Base-by-base conservation (phyloP, 2,888 invertebrate genomes). In the Ormyrus nitidulus region DNA sequence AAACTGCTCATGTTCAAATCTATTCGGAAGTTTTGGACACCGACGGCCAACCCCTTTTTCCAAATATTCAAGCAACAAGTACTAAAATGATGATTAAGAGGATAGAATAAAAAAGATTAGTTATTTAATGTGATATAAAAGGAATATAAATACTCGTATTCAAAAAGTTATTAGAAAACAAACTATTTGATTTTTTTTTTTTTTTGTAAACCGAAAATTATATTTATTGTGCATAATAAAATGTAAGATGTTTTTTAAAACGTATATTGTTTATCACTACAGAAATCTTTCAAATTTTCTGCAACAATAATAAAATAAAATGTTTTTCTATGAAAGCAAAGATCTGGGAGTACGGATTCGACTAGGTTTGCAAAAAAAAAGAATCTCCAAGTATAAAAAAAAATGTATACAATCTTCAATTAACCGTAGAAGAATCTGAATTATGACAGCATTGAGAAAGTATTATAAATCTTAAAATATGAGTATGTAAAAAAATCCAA, bases 1-100 rank as follows among this genome's bases (percentile, higher is more conserved):
- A 86, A 44, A 73, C 81, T 0, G 59, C 84, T 0, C 0, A 82
- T 0, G 81, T 77, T 9, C 59, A 49, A 68, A 59, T 85, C 2
- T 88, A 83, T 72, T 65, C 48, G 1, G 77, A 85, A 10, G n/a
- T 85, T 0, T 19, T 80, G 9, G 84, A 88, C 58, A 78, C 84
- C 0, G 64, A 85, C 5, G 87, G 87, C 46, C 83, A 85, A 0
- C 62, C 64, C 44, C 5, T 80, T 0, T 87, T 85, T 48, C 87
- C 87, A 0, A 82, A 76, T 5, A 84, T 88, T 13, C 19, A 81
- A 3, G 10, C 81, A 10, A 84, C 86, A 61, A 19, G 48, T 0
- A 0, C 85, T 3, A 86, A 85, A 71, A 34, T 86, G 7, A 86
- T 87, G 86, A 62, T 62, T 5, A 81, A 78, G 58, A 10, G 61